phyloP scores from a whole-genome alignment of 2,113 vertebrate genomes.

The Cichladusa arquata region DNA sequence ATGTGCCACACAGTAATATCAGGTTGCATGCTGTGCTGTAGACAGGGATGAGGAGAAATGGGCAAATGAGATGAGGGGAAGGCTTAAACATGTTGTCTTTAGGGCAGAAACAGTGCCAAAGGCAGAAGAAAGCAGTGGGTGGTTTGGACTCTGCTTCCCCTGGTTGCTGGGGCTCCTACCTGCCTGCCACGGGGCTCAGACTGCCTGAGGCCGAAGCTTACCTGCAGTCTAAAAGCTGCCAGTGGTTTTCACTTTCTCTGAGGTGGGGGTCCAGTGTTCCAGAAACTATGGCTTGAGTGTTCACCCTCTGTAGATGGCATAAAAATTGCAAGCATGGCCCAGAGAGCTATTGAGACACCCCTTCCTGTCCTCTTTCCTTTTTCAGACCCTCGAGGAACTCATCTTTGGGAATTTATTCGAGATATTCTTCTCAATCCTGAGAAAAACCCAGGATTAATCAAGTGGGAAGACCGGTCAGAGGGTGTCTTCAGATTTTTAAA shows the following conservation, averaged over 20 bases:
- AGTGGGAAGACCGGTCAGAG: slow-evolving; percentile 95
- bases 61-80: not conserved
- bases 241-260: not conserved
- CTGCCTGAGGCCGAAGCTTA: accelerated
- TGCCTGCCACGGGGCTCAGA: not conserved
- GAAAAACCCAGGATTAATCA: slow-evolving; percentile 93
- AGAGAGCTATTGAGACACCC: not conserved
- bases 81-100: not conserved
- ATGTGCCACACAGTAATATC: not conserved
- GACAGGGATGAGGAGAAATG: not conserved
- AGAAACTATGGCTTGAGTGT: not conserved
- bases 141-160: not conserved
- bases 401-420: slow-evolving; percentile 97
- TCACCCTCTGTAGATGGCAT: not conserved
- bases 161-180: not conserved
- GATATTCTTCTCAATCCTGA: slow-evolving; percentile 95
- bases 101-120: not conserved
- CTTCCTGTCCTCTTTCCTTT: not conserved
- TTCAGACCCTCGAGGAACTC: slow-evolving; percentile 89
- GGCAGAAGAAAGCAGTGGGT: not conserved
- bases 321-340: not conserved
- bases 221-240: not conserved
- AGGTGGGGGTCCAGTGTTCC: not conserved
- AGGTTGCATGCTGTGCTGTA: not conserved
- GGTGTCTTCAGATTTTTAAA: slow-evolving; percentile 96